Base-by-base conservation (phyloP, 2,797 vertebrate species). In the Octomys mimax region DNA sequence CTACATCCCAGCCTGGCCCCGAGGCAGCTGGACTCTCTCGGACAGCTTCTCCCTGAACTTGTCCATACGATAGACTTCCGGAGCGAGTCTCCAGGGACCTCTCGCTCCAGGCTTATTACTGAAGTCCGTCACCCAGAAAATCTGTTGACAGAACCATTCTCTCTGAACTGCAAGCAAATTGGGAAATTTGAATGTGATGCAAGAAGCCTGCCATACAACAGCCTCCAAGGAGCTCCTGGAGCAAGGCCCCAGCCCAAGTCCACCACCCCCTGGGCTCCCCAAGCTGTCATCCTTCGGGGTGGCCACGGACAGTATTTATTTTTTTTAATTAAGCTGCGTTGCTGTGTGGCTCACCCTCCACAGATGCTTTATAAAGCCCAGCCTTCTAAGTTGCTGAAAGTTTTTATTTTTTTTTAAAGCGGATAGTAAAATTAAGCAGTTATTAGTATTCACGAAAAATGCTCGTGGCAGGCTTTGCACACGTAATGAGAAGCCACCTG, bases 401-500 rank as follows among this genome's bases (percentile, higher is more conserved):
- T 87, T 96, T 96, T 92, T 93, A 28, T 81, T 88, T 71, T 81
- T 77, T 94, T 93, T 94, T 6, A 61, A 91, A 92, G 96, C 6
- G 2, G 95, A 98, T 95, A 91, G 97, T 95, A 98, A 95, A 97
- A 96, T 18, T 64, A 97, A 97, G 97, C 81, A 18, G 97, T 98
- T 98, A 98, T 99, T 99, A 99, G 98, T 98, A 98, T 98, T 98
- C 98, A 98, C 98, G 89, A 97, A 98, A 98, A 99, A 98, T 93
- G 98, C 97, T 97, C 36, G 95, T 98, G 98, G 98, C 98, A 98
- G 98, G 97, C 98, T 77, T 96, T 90, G 96, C 98, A 97, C 98
- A 92, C 96, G 98, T 98, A 98, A 98, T 97, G 98, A 98, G 98
- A 97, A 98, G 98, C 98, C 98, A 98, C 98, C 98, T 99, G 98